These are phyloP conservation scores for Pandemis cinnamomeana DNA, from an alignment of 2,888 invertebrate genomes.

Conservation along the genomic window DNA sequence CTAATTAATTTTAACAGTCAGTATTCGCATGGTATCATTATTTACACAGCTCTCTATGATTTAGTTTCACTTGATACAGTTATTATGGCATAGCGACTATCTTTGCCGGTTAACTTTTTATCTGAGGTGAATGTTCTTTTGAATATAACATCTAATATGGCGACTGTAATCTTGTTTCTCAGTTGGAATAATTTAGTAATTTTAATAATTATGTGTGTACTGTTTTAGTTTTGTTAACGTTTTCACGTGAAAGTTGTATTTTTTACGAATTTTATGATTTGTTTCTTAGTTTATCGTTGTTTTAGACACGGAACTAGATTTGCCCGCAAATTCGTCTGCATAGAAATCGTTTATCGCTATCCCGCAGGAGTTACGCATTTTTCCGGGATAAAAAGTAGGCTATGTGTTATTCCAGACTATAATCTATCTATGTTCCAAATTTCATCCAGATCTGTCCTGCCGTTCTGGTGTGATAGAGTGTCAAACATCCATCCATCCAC, in stretches of 20 bases:
- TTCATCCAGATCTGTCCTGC: too few relatives aligned
- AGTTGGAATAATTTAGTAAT: neutral
- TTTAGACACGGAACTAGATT: too few relatives aligned
- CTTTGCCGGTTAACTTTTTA: neutral
- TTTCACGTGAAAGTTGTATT: slow-evolving; percentile 16
- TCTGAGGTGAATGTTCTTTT: slow-evolving; percentile 37
- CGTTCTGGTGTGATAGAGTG: too few relatives aligned
- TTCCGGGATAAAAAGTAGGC: too few relatives aligned
- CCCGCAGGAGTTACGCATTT: too few relatives aligned
- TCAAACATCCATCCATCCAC: too few relatives aligned
- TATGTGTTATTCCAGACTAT: too few relatives aligned
- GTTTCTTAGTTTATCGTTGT: too few relatives aligned
- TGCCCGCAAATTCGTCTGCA: too few relatives aligned
- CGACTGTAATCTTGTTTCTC: slow-evolving; percentile 27
- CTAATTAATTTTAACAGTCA: neutral
- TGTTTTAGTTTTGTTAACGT: neutral
- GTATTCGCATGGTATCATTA: slow-evolving; percentile 7
- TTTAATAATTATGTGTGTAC: slow-evolving; percentile 15
- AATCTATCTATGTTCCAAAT: too few relatives aligned
- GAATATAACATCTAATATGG: slow-evolving; percentile 16
- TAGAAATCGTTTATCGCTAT: too few relatives aligned
- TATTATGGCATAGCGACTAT: slow-evolving; percentile 9
- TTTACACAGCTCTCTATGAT: slow-evolving; percentile 6
- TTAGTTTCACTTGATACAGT: slow-evolving; percentile 4
- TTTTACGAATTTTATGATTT: neutral